Conservation (phyloP, 2,888 invertebrate species). For the Miltochrista miniata region DNA sequence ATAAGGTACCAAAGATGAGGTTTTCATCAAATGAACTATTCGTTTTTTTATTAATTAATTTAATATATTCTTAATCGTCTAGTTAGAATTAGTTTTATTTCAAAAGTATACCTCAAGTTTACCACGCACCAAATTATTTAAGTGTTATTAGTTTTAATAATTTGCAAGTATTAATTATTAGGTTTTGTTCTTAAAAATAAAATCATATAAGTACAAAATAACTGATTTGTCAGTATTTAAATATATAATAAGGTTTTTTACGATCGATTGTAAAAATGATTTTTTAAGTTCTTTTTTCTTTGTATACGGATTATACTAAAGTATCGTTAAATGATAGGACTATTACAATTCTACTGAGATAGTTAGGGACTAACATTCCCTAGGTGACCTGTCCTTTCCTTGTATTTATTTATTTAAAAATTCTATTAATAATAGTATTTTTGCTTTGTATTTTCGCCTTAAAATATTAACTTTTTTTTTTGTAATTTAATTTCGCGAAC, state of each 20-base stretch:
- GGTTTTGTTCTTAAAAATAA: conserved; percentile 42
- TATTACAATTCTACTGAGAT: conserved; percentile 20
- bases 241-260: conserved; percentile 13
- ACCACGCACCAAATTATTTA: conserved; percentile 80
- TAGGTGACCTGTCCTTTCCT: conserved; percentile 64
- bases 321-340: conserved; percentile 5
- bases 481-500: conserved; percentile 36
- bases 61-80: conserved; percentile 61
- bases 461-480: conserved; percentile 56
- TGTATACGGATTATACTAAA: conserved; percentile 8
- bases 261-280: conserved; percentile 11
- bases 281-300: conserved; percentile 8
- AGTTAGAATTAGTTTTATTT: conserved; percentile 42
- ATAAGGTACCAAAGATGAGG: conserved; percentile 76
- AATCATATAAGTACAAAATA: conserved; percentile 35
- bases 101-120: conserved; percentile 80
- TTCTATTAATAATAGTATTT: conserved; percentile 64
- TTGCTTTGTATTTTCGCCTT: conserved; percentile 77
- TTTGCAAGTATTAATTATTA: conserved; percentile 69
- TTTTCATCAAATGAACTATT: conserved; percentile 79
- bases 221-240: conserved; percentile 38
- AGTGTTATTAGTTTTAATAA: conserved; percentile 63
- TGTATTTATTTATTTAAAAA: conserved; percentile 75
- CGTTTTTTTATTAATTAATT: conserved; percentile 59
- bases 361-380: conserved; percentile 54